Evolutionary conservation across 2,113 vertebrate genomes (phyloP), one percentile per base, ranked within the genome.

Genomic region (Alexandromys fortis): DNA sequence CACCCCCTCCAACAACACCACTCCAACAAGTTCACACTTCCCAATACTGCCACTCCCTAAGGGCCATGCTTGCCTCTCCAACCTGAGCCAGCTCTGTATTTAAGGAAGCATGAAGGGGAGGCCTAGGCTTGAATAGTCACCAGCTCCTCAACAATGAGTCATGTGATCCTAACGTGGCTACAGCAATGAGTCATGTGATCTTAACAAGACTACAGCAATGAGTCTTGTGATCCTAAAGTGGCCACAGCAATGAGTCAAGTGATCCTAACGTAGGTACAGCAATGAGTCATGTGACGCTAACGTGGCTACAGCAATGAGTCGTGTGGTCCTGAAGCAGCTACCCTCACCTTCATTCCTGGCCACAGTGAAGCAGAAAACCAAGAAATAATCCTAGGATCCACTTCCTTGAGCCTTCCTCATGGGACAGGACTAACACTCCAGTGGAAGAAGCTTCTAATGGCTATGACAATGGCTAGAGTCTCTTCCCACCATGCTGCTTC

Each of bases 51-150:
- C 22, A 65, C 63, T 65, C 26, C 63, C 63, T 65, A 65, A 26
- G 9, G 24, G 9, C 9, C 52, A 8, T 1, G 12, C 13, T 61
- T 89, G 52, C 90, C 42, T 89, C 94, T 91, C 58, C 52, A 26
- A 1, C 14, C 42, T 30, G 38, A 77, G 52, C 33, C 70, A 63
- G 5, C 22, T 82, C 81, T 79, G 35, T 63, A 63, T 87, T 92
- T 92, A 67, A 94, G 45, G 52, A 87, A 92, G 58, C 65, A 70
- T 5, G 49, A 35, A 91, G 87, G 52, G 89, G 92, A 90, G 24
- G 30, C 30, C 63, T 17, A 30, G 72, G 47, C 33, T 11, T 38
- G 38, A 94, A 78, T 87, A 87, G 58, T 75, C 4, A 30, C 12
- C n/a, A 61, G 76, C 33, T 42, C 38, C 42, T 94, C 30, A 76